A percentile compares a stretch with the other conserved stretches of the same genome.
Evolutionary conservation across 1,140 invertebrate species (phyloP).

Genomic region (Drosophila setifemur): DNA sequence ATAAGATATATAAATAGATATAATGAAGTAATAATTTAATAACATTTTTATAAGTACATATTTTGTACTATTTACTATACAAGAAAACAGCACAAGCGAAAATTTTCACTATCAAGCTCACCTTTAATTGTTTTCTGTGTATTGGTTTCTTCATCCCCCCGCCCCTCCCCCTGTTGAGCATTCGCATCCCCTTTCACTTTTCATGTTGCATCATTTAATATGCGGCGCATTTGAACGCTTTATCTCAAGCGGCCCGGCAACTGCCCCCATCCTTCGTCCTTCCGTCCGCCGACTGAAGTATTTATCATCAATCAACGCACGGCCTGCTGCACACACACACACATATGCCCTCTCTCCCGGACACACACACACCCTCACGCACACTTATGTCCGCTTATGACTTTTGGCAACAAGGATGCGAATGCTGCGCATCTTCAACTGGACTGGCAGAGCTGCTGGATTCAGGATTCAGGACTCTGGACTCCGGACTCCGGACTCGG

Average conservation of each 20-base stretch:
- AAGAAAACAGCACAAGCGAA: too few relatives aligned
- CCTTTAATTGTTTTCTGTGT: neutral
- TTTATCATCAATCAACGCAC: slow-evolving; percentile 78
- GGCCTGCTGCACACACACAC: slow-evolving; percentile 60
- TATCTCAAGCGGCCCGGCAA: slow-evolving; percentile 59
- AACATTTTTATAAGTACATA: too few relatives aligned
- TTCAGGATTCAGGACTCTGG: slow-evolving; percentile 10
- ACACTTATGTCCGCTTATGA: slow-evolving; percentile 63
- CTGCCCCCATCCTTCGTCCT: slow-evolving; percentile 1
- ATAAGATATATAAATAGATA: too few relatives aligned
- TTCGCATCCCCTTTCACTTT: slow-evolving; percentile 46
- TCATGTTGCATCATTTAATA: slow-evolving; percentile 77
- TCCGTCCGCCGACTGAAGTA: slow-evolving; percentile 46
- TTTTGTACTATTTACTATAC: too few relatives aligned
- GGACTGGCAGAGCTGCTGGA: too few relatives aligned
- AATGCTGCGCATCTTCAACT: slow-evolving; percentile 44
- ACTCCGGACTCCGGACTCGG: slow-evolving; percentile 15
- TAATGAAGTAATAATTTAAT: too few relatives aligned
- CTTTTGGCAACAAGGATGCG: slow-evolving; percentile 49
- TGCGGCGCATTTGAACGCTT: slow-evolving; percentile 74
- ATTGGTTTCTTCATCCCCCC: neutral
- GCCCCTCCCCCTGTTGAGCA: neutral
- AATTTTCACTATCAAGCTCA: too few relatives aligned
- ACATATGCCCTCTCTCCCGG: neutral
- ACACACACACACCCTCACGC: neutral